A percentile compares a stretch with the other conserved stretches of the same genome.
phyloP scores from a whole-genome alignment of 2,888 invertebrate species.

The Ormia ochracea region DNA sequence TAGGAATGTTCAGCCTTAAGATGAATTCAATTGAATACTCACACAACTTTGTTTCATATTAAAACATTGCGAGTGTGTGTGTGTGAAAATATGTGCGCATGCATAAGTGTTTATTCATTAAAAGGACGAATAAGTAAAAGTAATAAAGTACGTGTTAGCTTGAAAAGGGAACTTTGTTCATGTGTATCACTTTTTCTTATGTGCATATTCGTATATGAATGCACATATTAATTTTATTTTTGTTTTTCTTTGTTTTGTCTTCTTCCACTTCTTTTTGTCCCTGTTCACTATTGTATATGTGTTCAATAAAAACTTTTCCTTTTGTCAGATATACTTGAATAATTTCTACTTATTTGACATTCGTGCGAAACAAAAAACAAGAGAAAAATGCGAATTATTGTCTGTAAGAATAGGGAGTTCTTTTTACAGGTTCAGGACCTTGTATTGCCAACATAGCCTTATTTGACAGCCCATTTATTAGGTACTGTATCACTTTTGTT shows the following conservation, averaged over 20 bases:
- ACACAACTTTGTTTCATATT: neutral
- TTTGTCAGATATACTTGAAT: slow-evolving; percentile 51
- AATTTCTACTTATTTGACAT: slow-evolving; percentile 55
- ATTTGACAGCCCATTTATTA: no score
- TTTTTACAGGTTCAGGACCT: no score
- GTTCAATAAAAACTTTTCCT: slow-evolving; percentile 23
- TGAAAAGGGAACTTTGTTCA: slow-evolving; percentile 36
- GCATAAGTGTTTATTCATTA: neutral
- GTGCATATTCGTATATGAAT: neutral
- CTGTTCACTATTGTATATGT: neutral
- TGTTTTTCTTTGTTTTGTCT: neutral
- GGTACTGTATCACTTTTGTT: no score
- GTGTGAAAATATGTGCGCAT: neutral
- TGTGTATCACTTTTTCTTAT: neutral
- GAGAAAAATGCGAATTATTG: slow-evolving; percentile 7
- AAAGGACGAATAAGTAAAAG: slow-evolving; percentile 45
- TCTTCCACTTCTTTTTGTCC: neutral
- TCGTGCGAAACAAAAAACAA: slow-evolving; percentile 49
- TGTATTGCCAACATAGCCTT: no score
- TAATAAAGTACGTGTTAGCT: slow-evolving; percentile 50
- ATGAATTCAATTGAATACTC: neutral
- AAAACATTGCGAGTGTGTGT: neutral
- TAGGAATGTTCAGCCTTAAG: slow-evolving; percentile 34
- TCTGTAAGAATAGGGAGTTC: no score
- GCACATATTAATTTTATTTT: neutral